These are phyloP conservation scores for cat (Felis catus) DNA, from an alignment of 2,113 vertebrate genomes.

Conservation along the genomic window F.catus_Fca126_mat1.0 CM031416.1:83352001-83352500, in stretches of 20 bases:
- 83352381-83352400: slow-evolving; percentile 85
- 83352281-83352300: neutral
- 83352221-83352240: slow-evolving; percentile 85
- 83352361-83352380: slow-evolving; percentile 85
- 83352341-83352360: slow-evolving; percentile 83
- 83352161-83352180: slow-evolving; percentile 72
- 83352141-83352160: slow-evolving; percentile 64
- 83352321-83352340: slow-evolving; percentile 84
- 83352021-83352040: slow-evolving; percentile 83
- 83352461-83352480: slow-evolving; percentile 54
- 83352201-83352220: slow-evolving; percentile 84
- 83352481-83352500: slow-evolving; percentile 74
- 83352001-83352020: slow-evolving; percentile 90
- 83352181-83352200: slow-evolving; percentile 83
- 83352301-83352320: neutral
- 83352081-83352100: slow-evolving; percentile 84
- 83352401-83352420: slow-evolving; percentile 85
- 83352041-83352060: slow-evolving; percentile 83
- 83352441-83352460: slow-evolving; percentile 60
- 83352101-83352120: slow-evolving; percentile 89
- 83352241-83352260: slow-evolving; percentile 88
- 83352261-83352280: slow-evolving; percentile 87
- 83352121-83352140: slow-evolving; percentile 62
- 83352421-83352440: slow-evolving; percentile 83
- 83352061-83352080: slow-evolving; percentile 84